Evolutionary conservation across 2,113 vertebrate species (phyloP).

Genomic region (Charadrius vociferus): DNA sequence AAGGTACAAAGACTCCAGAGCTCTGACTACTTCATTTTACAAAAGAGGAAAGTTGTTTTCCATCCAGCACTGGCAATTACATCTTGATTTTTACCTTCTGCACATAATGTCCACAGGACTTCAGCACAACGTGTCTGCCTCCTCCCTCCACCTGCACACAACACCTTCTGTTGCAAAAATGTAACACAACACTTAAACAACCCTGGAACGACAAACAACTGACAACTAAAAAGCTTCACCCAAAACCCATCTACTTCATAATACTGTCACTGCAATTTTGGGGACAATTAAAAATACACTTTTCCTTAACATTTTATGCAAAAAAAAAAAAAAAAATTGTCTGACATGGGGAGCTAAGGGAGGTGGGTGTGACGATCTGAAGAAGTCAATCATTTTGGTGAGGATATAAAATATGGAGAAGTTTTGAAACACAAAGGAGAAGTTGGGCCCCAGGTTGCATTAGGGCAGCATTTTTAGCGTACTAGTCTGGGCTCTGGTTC

Average conservation of each 20-base stretch:
- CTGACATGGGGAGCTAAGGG: neutral
- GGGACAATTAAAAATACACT: neutral
- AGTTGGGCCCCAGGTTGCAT: neutral
- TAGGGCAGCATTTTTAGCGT: neutral
- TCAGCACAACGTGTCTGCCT: neutral
- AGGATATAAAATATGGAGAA: neutral
- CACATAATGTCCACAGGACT: neutral
- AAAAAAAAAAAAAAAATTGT: accelerated
- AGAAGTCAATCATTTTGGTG: neutral
- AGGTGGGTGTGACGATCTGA: neutral
- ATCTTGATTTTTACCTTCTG: neutral
- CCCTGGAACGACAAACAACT: neutral
- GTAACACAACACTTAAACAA: neutral
- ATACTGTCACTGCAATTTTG: neutral
- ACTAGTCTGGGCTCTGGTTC: neutral
- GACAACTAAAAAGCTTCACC: neutral
- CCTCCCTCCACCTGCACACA: neutral
- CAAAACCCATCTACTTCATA: neutral
- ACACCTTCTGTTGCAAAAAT: neutral
- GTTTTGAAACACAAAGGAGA: neutral
- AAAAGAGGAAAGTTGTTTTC: neutral
- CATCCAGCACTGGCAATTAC: neutral
- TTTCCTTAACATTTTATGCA: neutral
- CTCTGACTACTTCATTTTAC: neutral
- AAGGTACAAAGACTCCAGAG: neutral